Base-by-base conservation (phyloP, 2,797 vertebrate species). In the Podarcis siculus region DNA sequence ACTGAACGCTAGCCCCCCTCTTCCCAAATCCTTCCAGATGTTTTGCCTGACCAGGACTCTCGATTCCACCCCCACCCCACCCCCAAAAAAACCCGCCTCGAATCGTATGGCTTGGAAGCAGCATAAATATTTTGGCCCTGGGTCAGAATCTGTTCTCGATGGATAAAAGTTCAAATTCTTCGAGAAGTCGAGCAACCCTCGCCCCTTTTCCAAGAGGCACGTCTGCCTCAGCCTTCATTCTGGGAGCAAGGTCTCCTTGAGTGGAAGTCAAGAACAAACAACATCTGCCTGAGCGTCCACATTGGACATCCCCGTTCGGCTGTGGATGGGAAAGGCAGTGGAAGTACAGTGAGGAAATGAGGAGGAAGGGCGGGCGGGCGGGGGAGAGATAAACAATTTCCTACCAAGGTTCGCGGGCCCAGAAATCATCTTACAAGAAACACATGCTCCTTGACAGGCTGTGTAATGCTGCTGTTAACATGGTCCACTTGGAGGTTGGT, bases 401-500 rank as follows among this genome's bases (percentile, higher is more conserved):
- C 92, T 94, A 93, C 91, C 90, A 89, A 90, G 79, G 91, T 91
- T 92, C 49, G 87, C 94, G 92, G 94, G 94, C 94, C 67, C 0
- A 93, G 90, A 94, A 91, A 93, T 90, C 17, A n/a, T 90, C 92
- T 96, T 96, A 97, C 96, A 95, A 96, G 95, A 96, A 97, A 96
- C 96, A 97, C 95, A 97, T 96, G 96, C 93, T 96, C 90, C 89
- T 94, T 96, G 95, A 96, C 96, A 96, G 94, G 95, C 92, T 92
- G 94, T 95, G 95, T 95, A 95, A 95, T 87, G 96, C 94, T 93
- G 88, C 94, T 93, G 91, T 94, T 94, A 73, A 95, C 95, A 91
- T 96, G 96, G 96, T 96, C 96, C 96, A 95, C 92, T 97, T 94
- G 96, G 96, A 96, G 96, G 96, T 90, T 95, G 96, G 95, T 96